A percentile compares a stretch with the other conserved stretches of the same genome.
phyloP scores from a whole-genome alignment of 2,113 vertebrate species.

The Mastomys natalensis region DNA sequence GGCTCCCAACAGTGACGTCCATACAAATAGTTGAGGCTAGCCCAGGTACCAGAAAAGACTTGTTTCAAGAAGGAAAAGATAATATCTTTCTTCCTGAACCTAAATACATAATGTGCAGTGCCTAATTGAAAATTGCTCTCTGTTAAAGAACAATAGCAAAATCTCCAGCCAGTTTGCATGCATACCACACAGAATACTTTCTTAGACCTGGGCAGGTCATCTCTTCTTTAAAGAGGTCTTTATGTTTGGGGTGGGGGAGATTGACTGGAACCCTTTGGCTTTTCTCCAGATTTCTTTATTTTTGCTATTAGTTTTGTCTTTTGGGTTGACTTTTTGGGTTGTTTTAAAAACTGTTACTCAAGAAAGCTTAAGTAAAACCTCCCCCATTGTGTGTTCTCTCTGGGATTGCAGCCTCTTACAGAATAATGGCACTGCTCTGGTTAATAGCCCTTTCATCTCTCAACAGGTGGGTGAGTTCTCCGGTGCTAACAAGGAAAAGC shows the following conservation, averaged over 20 bases:
- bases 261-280: background rate
- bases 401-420: background rate
- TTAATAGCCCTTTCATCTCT: slow-evolving; percentile 63
- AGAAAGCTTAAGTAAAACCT: background rate
- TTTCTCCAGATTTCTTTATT: background rate
- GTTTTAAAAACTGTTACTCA: background rate
- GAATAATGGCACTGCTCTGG: fast-evolving
- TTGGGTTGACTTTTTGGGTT: background rate
- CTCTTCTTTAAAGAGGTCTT: slow-evolving; percentile 1
- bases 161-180: background rate
- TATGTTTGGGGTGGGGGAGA: background rate
- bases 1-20: too few relatives aligned
- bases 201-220: background rate
- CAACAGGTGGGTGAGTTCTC: slow-evolving; percentile 89
- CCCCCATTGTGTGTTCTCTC: background rate
- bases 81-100: background rate
- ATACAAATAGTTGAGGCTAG: background rate
- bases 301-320: background rate
- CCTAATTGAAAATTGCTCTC: background rate
- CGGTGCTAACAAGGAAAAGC: slow-evolving; percentile 89
- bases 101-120: background rate
- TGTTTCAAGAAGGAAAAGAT: background rate
- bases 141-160: background rate
- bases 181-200: background rate
- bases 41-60: background rate